These are phyloP conservation scores for Scaptomyza polygonia DNA, from an alignment of 2,888 invertebrate species.

Conservation along the genomic window DNA sequence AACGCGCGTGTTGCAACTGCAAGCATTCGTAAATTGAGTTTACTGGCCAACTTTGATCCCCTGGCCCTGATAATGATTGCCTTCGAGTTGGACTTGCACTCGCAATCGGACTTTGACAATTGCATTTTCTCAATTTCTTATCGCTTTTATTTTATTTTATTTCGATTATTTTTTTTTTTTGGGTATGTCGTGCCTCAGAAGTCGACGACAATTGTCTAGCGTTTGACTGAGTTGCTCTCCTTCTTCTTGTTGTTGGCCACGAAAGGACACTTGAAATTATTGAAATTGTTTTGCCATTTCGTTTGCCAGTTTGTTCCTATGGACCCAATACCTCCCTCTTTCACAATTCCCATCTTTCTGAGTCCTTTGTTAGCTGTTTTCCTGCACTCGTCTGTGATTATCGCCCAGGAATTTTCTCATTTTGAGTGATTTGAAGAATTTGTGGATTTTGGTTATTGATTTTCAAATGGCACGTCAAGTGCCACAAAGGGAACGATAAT, in stretches of 20 bases:
- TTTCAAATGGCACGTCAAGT: slow-evolving; percentile 64
- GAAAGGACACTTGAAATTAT: slow-evolving; percentile 80
- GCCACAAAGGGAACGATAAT: slow-evolving; percentile 11
- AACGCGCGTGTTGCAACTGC: slow-evolving; percentile 72
- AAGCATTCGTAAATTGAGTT: slow-evolving; percentile 78
- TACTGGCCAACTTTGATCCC: slow-evolving; percentile 45
- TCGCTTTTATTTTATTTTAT: slow-evolving; percentile 47
- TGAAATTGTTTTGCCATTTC: slow-evolving; percentile 79
- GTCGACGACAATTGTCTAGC: slow-evolving; percentile 65
- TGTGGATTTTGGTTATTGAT: slow-evolving; percentile 80
- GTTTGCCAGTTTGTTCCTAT: slow-evolving; percentile 19
- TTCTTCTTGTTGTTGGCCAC: slow-evolving; percentile 53
- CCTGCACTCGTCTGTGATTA: slow-evolving; percentile 67
- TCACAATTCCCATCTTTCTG: slow-evolving; percentile 4
- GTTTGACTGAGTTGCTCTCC: slow-evolving; percentile 40
- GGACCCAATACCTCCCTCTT: not conserved
- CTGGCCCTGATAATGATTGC: slow-evolving; percentile 54
- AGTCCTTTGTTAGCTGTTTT: slow-evolving; percentile 33
- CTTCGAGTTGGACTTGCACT: slow-evolving; percentile 23
- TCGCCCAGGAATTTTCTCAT: slow-evolving; percentile 76
- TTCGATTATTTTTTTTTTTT: slow-evolving; percentile 1
- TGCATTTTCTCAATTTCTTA: slow-evolving; percentile 71
- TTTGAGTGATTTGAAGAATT: slow-evolving; percentile 78
- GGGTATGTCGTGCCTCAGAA: slow-evolving; percentile 53
- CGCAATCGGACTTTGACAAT: slow-evolving; percentile 62